A percentile compares a stretch with the other conserved stretches of the same genome.
Evolutionary conservation across 2,888 invertebrate genomes (phyloP).

Genomic region (Synanthedon formicaeformis): DNA sequence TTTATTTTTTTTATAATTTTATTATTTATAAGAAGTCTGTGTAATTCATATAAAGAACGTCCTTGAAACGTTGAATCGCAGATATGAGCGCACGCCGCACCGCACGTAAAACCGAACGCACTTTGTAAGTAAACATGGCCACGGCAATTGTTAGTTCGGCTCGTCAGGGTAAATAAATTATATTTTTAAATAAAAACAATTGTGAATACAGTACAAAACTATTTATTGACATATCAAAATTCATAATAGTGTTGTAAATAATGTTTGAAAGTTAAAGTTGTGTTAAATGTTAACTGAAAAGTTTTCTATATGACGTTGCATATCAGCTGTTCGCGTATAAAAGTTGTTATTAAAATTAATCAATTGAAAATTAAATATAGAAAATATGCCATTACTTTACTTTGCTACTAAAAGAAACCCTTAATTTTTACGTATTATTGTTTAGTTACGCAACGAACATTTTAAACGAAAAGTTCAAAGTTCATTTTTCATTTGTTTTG

Average conservation of each 20-base stretch:
- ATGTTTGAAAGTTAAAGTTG: slow-evolving; percentile 4
- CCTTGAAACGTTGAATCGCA: no score
- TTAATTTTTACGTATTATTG: slow-evolving; percentile 1
- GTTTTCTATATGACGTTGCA: slow-evolving; percentile 24
- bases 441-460: slow-evolving; percentile 47
- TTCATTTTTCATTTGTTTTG: slow-evolving; percentile 49
- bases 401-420: not conserved
- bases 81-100: no score
- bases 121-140: slow-evolving; percentile 41
- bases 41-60: no score
- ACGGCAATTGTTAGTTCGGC: slow-evolving; percentile 66
- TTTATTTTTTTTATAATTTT: no score
- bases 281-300: slow-evolving; percentile 11
- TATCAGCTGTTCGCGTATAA: slow-evolving; percentile 43
- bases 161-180: slow-evolving; percentile 64
- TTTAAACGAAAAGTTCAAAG: slow-evolving; percentile 54
- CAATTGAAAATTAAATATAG: slow-evolving; percentile 7
- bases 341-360: slow-evolving; percentile 18
- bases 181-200: slow-evolving; percentile 17
- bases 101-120: not conserved
- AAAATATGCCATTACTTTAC: not conserved
- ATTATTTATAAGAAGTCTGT: no score
- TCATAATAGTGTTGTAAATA: slow-evolving; percentile 3
- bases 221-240: slow-evolving; percentile 1
- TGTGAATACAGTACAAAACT: not conserved